Evolutionary conservation across 2,113 vertebrate species (phyloP).

Genomic region (Python bivittatus): DNA sequence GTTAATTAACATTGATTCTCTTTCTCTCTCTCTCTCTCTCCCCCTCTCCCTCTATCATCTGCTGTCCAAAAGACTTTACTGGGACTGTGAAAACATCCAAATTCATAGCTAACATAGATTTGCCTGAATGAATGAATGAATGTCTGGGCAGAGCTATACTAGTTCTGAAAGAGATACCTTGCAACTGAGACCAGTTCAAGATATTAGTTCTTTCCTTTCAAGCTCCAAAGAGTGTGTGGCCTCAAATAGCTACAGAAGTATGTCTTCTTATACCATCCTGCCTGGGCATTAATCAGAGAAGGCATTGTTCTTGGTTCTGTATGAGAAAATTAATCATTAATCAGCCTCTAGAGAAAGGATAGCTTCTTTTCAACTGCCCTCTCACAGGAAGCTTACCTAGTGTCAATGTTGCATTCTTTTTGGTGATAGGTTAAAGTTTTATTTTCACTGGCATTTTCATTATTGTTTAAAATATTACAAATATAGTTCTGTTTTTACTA

Average conservation of each 20-base stretch:
- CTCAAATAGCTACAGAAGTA: not conserved
- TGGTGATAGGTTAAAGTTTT: not conserved
- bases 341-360: not conserved
- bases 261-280: not conserved
- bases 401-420: not conserved
- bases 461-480: not conserved
- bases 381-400: not conserved
- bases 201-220: not conserved
- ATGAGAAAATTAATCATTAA: not conserved
- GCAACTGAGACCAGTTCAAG: not conserved
- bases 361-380: not conserved
- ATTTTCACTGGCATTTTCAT: not conserved
- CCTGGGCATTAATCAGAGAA: not conserved
- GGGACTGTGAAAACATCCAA: too few relatives aligned
- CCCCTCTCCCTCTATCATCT: too few relatives aligned
- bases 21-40: too few relatives aligned
- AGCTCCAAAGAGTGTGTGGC: not conserved
- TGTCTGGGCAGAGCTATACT: not conserved
- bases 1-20: too few relatives aligned
- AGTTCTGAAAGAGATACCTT: not conserved
- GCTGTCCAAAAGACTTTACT: too few relatives aligned
- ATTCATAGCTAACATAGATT: too few relatives aligned
- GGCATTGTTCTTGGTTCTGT: not conserved
- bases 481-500: not conserved
- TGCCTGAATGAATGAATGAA: too few relatives aligned